Evolutionary conservation across 1,140 invertebrate species (phyloP).

Genomic region (Halyomorpha halys): DNA sequence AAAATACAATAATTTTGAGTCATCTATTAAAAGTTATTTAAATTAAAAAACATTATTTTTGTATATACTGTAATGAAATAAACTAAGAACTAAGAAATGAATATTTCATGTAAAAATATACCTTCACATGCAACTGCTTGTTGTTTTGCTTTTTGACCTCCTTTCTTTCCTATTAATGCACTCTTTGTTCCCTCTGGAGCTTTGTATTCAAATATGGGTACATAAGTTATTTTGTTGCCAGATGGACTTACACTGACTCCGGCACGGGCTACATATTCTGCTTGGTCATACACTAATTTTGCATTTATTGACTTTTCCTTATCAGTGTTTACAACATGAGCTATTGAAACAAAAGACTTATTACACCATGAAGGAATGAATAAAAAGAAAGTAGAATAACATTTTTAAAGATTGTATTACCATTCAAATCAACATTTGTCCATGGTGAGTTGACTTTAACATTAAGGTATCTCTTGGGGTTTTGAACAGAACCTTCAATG

Average conservation of each 20-base stretch:
- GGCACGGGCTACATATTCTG: conserved; percentile 47
- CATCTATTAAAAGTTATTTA: too few relatives aligned
- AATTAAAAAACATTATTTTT: too few relatives aligned
- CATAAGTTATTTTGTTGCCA: conserved; percentile 43
- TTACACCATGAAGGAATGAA: background rate
- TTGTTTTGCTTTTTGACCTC: conserved; percentile 25
- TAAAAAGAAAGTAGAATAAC: conserved; percentile 4
- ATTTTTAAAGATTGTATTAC: conserved; percentile 28
- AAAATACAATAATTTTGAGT: too few relatives aligned
- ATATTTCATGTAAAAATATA: background rate
- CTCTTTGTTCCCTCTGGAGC: conserved; percentile 38
- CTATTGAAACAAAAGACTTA: conserved; percentile 21
- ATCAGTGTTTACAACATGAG: conserved; percentile 40
- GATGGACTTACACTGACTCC: conserved; percentile 44
- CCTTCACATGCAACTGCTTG: background rate
- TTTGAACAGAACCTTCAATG: conserved; percentile 38
- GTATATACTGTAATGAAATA: too few relatives aligned
- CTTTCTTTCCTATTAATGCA: conserved; percentile 36
- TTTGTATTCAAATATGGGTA: conserved; percentile 56
- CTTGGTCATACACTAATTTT: conserved; percentile 45
- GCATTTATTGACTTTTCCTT: conserved; percentile 45
- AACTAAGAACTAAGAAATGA: too few relatives aligned
- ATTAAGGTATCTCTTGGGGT: conserved; percentile 44
- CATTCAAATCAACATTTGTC: conserved; percentile 44
- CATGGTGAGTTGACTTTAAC: conserved; percentile 46